Conservation (phyloP, 2,888 invertebrate species). For the Oscheius sp. region DNA sequence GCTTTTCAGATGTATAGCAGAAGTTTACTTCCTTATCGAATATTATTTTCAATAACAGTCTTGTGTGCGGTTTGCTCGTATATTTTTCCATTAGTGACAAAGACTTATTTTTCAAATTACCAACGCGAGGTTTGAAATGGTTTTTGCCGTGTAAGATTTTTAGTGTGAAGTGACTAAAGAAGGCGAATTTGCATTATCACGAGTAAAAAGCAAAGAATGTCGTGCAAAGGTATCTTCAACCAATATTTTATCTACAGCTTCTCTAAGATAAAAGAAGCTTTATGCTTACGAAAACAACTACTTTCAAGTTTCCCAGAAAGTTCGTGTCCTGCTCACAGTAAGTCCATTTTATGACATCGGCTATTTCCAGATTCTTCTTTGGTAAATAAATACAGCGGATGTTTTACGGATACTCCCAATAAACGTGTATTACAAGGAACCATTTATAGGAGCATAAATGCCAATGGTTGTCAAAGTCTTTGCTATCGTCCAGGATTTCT, state of each 20-base stretch:
- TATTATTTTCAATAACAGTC: too few species aligned
- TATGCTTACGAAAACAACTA: constrained; percentile 49
- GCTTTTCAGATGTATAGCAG: too few species aligned
- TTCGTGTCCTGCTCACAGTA: constrained; percentile 57
- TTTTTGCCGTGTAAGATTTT: not conserved
- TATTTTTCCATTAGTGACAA: too few species aligned
- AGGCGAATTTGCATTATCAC: constrained; percentile 54
- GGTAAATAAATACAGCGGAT: constrained; percentile 83
- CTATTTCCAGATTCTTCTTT: constrained; percentile 45
- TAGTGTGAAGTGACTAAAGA: constrained; percentile 38
- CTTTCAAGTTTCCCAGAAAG: constrained; percentile 55
- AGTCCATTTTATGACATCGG: not conserved
- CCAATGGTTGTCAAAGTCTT: constrained; percentile 84
- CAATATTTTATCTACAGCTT: constrained; percentile 11
- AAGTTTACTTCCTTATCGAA: too few species aligned
- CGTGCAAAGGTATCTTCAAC: constrained; percentile 37
- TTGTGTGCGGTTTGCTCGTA: too few species aligned
- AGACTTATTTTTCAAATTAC: too few species aligned
- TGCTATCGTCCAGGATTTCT: constrained; percentile 93
- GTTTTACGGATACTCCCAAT: constrained; percentile 87
- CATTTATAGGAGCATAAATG: constrained; percentile 83
- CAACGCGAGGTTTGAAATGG: too few species aligned
- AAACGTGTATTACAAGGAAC: constrained; percentile 82
- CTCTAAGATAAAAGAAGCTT: constrained; percentile 40
- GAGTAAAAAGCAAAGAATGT: constrained; percentile 58